These are phyloP conservation scores for Sycophaga agraensis DNA, from an alignment of 1,140 invertebrate genomes.

Conservation along the genomic window DNA sequence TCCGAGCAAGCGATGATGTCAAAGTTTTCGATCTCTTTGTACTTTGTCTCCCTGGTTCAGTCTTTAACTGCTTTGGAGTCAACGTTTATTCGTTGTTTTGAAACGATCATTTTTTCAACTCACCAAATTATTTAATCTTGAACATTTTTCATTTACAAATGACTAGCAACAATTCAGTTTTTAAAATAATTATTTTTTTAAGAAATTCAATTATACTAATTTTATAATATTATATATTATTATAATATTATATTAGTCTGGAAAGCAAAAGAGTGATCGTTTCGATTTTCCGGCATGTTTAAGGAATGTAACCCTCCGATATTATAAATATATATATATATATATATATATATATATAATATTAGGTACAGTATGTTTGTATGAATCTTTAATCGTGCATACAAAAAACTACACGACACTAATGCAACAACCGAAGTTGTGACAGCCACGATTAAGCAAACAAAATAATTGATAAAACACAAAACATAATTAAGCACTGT, in stretches of 20 bases:
- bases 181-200: no score
- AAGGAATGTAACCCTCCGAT: no score
- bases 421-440: background rate
- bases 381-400: background rate
- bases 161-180: no score
- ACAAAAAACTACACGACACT: background rate
- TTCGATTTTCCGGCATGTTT: background rate
- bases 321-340: no score
- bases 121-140: background rate
- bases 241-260: no score
- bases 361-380: background rate
- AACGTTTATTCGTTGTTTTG: background rate
- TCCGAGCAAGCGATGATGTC: background rate
- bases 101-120: background rate
- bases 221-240: no score
- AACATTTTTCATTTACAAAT: no score
- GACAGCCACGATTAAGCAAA: background rate
- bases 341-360: background rate
- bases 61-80: conserved; percentile 5
- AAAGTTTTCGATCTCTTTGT: conserved; percentile 7
- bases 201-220: no score
- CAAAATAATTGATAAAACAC: conserved; percentile 2
- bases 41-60: conserved; percentile 5
- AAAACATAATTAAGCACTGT: conserved; percentile 32
- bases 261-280: background rate